phyloP scores from a whole-genome alignment of 2,888 invertebrate genomes.

The Eristalinus sepulchralis region DNA sequence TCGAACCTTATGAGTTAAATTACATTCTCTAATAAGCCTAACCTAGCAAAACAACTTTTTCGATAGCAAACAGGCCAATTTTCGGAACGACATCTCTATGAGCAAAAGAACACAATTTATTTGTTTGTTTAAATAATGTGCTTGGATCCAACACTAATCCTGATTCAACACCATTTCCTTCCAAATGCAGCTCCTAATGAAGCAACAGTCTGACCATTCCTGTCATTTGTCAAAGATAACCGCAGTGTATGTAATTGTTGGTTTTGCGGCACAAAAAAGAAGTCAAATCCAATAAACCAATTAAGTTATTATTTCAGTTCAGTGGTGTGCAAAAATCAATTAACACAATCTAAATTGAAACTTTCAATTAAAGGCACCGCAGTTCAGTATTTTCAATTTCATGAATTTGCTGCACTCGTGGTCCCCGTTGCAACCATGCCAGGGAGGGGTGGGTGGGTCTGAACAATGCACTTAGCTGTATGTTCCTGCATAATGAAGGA shows the following conservation, averaged over 20 bases:
- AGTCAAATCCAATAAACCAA: neutral
- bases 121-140: no score
- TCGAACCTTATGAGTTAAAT: no score
- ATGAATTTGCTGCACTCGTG: neutral
- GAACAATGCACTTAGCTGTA: neutral
- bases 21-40: no score
- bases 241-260: neutral
- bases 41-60: no score
- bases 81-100: no score
- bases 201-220: neutral
- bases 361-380: constrained; percentile 2
- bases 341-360: constrained; percentile 14
- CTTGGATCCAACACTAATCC: no score
- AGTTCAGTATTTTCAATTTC: constrained; percentile 13
- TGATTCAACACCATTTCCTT: no score
- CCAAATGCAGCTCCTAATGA: no score
- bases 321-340: constrained; percentile 20
- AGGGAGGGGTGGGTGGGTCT: neutral
- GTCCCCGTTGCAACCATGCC: neutral
- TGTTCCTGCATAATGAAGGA: neutral
- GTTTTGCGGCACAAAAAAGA: neutral
- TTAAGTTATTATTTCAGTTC: constrained; percentile 6
- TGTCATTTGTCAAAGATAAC: neutral
- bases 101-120: no score
- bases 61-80: no score